phyloP scores from a whole-genome alignment of 2,888 invertebrate species.

The Hydropsyche betteni region DNA sequence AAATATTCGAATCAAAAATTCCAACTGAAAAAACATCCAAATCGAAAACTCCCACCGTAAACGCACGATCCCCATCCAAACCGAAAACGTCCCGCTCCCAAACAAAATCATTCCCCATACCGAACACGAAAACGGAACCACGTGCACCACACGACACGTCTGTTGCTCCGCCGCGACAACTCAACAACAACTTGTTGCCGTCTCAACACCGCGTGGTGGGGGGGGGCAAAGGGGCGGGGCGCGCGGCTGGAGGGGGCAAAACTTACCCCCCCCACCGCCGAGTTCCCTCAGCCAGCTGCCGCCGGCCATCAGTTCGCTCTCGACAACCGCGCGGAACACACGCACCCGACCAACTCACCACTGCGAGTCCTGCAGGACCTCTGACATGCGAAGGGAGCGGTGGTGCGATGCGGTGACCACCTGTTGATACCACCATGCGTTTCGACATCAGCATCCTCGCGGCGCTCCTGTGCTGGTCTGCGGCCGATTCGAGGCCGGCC shows the following conservation, averaged over 20 bases:
- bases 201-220: slow-evolving; percentile 32
- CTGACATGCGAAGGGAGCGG: neutral
- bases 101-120: neutral
- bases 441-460: slow-evolving; percentile 18
- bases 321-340: slow-evolving; percentile 45
- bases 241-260: neutral
- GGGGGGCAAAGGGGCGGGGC: slow-evolving; percentile 13
- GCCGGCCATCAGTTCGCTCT: slow-evolving; percentile 46
- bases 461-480: neutral
- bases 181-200: slow-evolving; percentile 41
- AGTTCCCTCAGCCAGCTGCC: slow-evolving; percentile 9
- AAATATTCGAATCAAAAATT: too few species aligned
- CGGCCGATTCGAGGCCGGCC: slow-evolving; percentile 52
- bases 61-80: too few species aligned
- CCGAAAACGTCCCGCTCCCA: neutral
- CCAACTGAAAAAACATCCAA: too few species aligned
- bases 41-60: too few species aligned
- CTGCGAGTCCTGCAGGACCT: neutral
- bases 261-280: slow-evolving; percentile 15
- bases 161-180: neutral
- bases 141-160: slow-evolving; percentile 13
- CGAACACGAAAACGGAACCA: neutral
- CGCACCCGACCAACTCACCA: neutral
- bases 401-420: slow-evolving; percentile 6
- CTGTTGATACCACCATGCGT: slow-evolving; percentile 35